Base-by-base conservation (phyloP, 2,113 vertebrate species). In the Saguinus midas region DNA sequence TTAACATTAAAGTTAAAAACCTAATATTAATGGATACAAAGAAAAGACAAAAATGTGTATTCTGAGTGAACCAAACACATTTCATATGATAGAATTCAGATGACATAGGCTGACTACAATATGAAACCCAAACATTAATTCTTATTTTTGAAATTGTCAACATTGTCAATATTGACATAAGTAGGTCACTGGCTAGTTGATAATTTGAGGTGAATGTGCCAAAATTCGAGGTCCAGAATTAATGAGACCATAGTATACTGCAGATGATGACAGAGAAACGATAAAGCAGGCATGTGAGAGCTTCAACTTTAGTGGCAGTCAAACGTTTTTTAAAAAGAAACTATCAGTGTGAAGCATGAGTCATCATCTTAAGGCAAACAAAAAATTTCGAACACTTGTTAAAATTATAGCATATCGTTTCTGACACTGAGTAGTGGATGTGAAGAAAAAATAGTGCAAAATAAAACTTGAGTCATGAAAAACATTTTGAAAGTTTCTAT, bases 191-290 rank as follows among this genome's bases (percentile, higher is more conserved):
- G 57, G 17, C 23, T 27, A 72, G 9, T 48, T 88, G 58, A n/a
- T 88, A 79, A 43, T 91, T 87, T 73, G 70, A 84, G 58, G 37
- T 93, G 14, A 58, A 25, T 76, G 23, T 48, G 64, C 68, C 68
- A 87, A 57, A 91, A 86, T 50, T 79, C 32, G 76, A 80, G 50
- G 37, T 83, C 32, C 73, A 96, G 88, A 97, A 70, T 55, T 97
- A 90, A 88, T 92, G 58, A 96, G 95, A 90, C 23, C 35, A 66
- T 48, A 2, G 13, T 82, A 78, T 68, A 87, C 80, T 58, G 40
- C 61, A 93, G 84, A 90, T 83, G 8, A 76, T 87, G n/a, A 80
- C 23, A 82, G 90, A 87, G 29, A 96, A 90, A 5, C 3, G 80
- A 83, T 92, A 80, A 86, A 58, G 37, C 18, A 81, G 87, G 61